Conservation (phyloP, 2,888 invertebrate species). For the Trichogramma dendrolimi region DNA sequence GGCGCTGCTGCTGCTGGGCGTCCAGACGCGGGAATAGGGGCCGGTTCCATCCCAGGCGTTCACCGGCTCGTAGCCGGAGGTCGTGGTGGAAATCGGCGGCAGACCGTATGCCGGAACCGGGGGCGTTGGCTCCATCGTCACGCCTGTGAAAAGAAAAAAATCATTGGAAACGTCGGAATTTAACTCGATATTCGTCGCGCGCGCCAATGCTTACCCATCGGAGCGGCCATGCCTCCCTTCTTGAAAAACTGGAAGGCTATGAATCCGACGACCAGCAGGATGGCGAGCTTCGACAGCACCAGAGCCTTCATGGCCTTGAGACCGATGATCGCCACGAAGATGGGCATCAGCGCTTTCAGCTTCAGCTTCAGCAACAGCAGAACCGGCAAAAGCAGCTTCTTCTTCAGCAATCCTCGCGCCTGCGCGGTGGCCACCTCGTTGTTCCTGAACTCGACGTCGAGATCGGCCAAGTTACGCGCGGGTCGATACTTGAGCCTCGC, state of each 20-base stretch:
- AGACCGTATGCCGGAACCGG: constrained; percentile 66
- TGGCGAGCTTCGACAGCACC: constrained; percentile 77
- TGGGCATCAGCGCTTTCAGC: constrained; percentile 79
- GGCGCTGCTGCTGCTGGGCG: constrained; percentile 49
- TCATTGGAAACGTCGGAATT: background rate
- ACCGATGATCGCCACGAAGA: constrained; percentile 73
- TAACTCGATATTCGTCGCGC: background rate
- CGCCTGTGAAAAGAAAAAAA: constrained; percentile 52
- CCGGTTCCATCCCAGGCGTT: constrained; percentile 73
- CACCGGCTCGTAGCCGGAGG: constrained; percentile 59
- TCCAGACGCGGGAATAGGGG: constrained; percentile 77
- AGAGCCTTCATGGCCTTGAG: constrained; percentile 80
- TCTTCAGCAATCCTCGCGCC: constrained; percentile 73
- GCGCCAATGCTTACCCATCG: constrained; percentile 38
- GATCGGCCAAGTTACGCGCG: constrained; percentile 48
- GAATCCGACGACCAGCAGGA: constrained; percentile 76
- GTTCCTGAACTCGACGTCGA: constrained; percentile 50
- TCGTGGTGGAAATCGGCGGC: constrained; percentile 59
- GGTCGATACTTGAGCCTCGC: constrained; percentile 46
- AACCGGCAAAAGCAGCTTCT: constrained; percentile 76
- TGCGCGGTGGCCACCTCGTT: constrained; percentile 43
- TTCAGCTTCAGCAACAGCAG: constrained; percentile 76
- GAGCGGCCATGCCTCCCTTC: constrained; percentile 64
- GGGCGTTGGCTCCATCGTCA: constrained; percentile 66
- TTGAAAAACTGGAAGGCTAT: constrained; percentile 73